These are phyloP conservation scores for Saimiri boliviensis DNA, from an alignment of 2,113 vertebrate genomes.

Conservation along the genomic window DNA sequence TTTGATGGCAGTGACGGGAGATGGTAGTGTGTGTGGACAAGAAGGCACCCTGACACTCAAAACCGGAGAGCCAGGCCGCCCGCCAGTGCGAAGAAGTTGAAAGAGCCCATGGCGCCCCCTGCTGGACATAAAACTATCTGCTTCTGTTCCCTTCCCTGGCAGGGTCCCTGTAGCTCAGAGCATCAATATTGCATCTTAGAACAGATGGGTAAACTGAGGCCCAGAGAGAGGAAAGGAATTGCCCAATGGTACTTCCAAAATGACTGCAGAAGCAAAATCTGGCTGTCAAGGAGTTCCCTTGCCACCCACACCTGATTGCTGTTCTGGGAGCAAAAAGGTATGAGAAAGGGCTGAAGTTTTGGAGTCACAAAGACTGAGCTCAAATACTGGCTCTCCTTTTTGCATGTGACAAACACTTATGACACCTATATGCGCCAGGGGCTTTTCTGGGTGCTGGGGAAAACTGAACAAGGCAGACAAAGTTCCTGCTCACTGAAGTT, in stretches of 20 bases:
- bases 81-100: neutral
- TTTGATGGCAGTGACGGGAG: neutral
- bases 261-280: neutral
- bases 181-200: neutral
- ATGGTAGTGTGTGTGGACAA: neutral
- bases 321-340: neutral
- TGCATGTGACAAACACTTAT: neutral
- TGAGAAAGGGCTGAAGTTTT: neutral
- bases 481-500: neutral
- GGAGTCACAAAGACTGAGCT: neutral
- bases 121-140: constrained; percentile 45
- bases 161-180: neutral
- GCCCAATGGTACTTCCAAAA: neutral
- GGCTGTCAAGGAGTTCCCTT: neutral
- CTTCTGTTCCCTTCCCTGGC: neutral
- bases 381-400: neutral
- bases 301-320: neutral
- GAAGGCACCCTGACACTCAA: neutral
- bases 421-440: neutral
- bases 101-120: constrained; percentile 46
- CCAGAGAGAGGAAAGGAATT: neutral
- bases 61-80: neutral
- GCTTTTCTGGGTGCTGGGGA: neutral
- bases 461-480: neutral
- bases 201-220: neutral